Conservation (phyloP, 2,113 vertebrate genomes). For the Syngnathus floridae region DNA sequence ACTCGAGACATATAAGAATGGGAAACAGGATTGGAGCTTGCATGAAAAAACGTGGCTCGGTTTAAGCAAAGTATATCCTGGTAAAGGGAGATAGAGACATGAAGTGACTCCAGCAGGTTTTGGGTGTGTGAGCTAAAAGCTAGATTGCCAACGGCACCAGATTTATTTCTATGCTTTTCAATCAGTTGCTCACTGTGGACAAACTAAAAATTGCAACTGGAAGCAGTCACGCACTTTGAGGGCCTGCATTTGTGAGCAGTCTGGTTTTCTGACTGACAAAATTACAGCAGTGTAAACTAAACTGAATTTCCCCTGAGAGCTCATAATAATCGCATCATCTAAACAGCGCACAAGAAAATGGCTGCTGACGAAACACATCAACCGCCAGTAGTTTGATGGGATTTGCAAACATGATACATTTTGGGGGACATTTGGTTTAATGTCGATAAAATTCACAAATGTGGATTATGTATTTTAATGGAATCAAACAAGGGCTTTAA, state of each 20-base stretch:
- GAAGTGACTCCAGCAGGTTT: neutral
- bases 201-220: neutral
- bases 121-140: neutral
- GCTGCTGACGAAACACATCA: neutral
- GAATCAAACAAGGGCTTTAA: neutral
- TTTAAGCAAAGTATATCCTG: neutral
- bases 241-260: neutral
- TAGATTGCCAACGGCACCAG: too few relatives aligned
- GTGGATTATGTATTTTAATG: neutral
- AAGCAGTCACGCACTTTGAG: neutral
- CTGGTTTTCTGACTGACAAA: neutral
- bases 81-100: slow-evolving; percentile 1
- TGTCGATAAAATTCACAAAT: neutral
- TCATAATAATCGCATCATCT: neutral
- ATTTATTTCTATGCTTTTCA: neutral
- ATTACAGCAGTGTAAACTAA: neutral
- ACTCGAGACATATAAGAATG: slow-evolving; percentile 24
- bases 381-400: neutral
- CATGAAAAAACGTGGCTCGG: slow-evolving; percentile 4
- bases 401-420: neutral
- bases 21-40: slow-evolving; percentile 23
- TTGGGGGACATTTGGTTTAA: neutral
- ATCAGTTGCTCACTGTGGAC: neutral
- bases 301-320: neutral
- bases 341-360: neutral